Evolutionary conservation across 2,113 vertebrate genomes (phyloP), one percentile per base, ranked within the genome.

Genomic region (Jacana jacana): DNA sequence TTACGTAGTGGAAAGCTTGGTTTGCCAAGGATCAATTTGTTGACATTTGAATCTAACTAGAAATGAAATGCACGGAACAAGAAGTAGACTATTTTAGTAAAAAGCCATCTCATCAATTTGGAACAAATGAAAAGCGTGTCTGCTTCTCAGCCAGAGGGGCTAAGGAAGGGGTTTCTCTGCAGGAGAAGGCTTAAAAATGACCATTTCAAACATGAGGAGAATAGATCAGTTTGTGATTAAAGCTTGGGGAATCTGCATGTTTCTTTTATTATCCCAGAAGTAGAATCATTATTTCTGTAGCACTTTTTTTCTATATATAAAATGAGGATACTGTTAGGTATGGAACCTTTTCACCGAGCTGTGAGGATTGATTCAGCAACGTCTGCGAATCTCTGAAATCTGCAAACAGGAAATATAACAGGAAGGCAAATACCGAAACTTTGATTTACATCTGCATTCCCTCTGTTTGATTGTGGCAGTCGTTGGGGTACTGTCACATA

Each of bases 11-110:
- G 80, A 91, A 94, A 93, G 71, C 84, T 87, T 93, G 39, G 48
- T 95, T 96, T 98, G 98, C 97, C 98, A 98, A 89, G 58, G 86
- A 97, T 96, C 96, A 95, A 96, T 94, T 95, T 96, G 66, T 94
- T 95, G 79, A 68, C 51, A 83, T 96, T 97, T 97, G 93, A 97
- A 92, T 95, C 86, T 64, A 77, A 39, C 44, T 35, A 16, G 57
- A 91, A 88, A 49, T 88, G 17, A 82, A 94, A 89, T 91, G 64
- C 15, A 24, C 37, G 83, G 81, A 81, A 89, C 54, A 86, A 88
- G 84, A 91, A 58, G 80, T 55, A 91, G 61, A 81, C n/a, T 40
- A 37, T 85, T 85, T 95, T 60, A 86, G 73, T 84, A 76, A 95
- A 95, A 87, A 83, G 78, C 69, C 33, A 77, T 91, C 77, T 96